Evolutionary conservation across 2,797 vertebrate genomes (phyloP).

Genomic region (Buceros bicornis): DNA sequence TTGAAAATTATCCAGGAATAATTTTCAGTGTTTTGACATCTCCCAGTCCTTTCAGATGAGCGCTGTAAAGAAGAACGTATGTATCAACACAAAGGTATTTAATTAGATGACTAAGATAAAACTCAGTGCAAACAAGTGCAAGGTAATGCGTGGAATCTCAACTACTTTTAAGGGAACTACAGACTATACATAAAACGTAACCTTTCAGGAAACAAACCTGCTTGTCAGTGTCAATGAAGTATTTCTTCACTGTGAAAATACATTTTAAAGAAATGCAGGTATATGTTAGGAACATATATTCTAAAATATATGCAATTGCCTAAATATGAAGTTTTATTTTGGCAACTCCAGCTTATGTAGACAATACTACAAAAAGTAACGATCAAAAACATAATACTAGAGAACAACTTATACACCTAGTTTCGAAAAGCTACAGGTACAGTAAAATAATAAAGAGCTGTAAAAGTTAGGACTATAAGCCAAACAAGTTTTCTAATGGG

Average conservation of each 20-base stretch:
- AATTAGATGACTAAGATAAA: neutral
- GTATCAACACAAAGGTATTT: neutral
- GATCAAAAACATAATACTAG: neutral
- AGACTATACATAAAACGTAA: neutral
- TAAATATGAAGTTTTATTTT: neutral
- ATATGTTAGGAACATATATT: neutral
- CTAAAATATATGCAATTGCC: neutral
- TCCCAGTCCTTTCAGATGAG: neutral
- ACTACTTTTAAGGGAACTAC: neutral
- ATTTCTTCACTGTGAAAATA: neutral
- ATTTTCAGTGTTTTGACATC: constrained; percentile 30
- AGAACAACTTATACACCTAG: neutral
- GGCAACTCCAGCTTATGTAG: neutral
- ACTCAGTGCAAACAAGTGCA: neutral
- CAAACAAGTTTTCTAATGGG: neutral
- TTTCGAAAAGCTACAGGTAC: neutral
- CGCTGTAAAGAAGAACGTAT: neutral
- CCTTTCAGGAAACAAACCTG: neutral
- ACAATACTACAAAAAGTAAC: neutral
- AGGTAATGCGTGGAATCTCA: neutral
- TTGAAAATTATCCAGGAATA: constrained; percentile 33
- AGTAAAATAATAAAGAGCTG: neutral
- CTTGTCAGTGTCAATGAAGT: neutral
- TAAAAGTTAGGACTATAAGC: neutral
- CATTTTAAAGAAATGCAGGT: neutral